Evolutionary conservation across 2,113 vertebrate genomes (phyloP), one percentile per base, ranked within the genome.

Genomic region (Thryonomys swinderianus): DNA sequence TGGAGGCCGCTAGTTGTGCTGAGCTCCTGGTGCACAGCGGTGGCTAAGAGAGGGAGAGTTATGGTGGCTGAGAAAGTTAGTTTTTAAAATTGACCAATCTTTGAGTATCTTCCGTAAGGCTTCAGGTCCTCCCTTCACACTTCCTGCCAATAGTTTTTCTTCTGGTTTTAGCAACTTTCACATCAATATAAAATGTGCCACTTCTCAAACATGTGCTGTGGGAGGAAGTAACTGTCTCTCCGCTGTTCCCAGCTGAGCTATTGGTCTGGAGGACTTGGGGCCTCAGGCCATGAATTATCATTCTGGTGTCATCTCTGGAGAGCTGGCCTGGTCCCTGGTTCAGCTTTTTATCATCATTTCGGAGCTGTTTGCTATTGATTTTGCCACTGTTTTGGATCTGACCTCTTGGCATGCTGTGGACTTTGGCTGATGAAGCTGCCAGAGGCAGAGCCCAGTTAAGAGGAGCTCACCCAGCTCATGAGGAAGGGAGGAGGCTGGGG

Each of bases 311-410:
- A 87, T 93, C 95, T 83, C 85, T 27, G 0, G 90, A 93, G 69
- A 89, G 91, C 83, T 94, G 40, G 66, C 83, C 80, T 73, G 74
- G 82, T 95, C 82, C 78, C 85, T 7, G 0, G 59, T 59, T 95
- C 80, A 93, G 94, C 59, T 91, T 97, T 93, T 92, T 91, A 89
- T 91, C 85, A 74, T 81, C 59, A 20, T 94, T 84, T 94, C 0
- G 21, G 51, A 73, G 62, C 90, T 93, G 74, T 97, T 96, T 93
- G 96, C 91, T 88, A n/a, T 90, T 80, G 95, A 94, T 61, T 40
- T 76, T 91, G 92, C 91, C 88, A 11, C 80, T 93, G 81, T 93
- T 96, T 97, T 96, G 97, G 96, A 79, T 85, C 95, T 84, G 91
- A 96, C 88, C 87, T 94, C 85, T 95, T 97, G 97, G 92, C 96